Evolutionary conservation across 1,140 invertebrate genomes (phyloP), one percentile per base, ranked within the genome.

Genomic region (Achroia grisella): DNA sequence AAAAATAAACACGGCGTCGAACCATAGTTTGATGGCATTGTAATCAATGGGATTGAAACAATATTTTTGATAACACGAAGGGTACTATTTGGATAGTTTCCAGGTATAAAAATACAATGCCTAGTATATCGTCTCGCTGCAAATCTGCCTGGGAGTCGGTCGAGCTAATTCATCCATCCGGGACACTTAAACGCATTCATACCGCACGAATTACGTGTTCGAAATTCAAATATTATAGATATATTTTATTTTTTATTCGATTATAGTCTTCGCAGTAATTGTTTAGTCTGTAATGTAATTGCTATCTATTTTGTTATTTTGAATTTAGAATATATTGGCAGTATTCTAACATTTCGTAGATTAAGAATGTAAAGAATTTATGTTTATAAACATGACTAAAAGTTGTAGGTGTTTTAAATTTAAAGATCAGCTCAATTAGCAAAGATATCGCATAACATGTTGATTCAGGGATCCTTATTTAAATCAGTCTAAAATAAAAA

Each of bases 61-160:
- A 54, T 55, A 60, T 54, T 50, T 59, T 57, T 65, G 63, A 71
- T 71, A 74, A 64, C 48, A 15, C 14, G 17, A 48, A 36, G 56
- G 68, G 66, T 68, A 73, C 62, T 75, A 75, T 71, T 79, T 79
- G 75, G 75, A 79, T 50, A 33, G 48, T 33, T 60, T 72, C 75
- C 75, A 79, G 73, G 68, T 76, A 67, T 67, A 71, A 75, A 79
- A 79, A 79, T 79, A 76, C 69, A 68, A 64, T 70, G 62, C 66
- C 51, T 63, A 58, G 54, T 52, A 30, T 35, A 50, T 56, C 56
- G 71, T 73, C 65, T 65, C 62, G 61, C 35, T 62, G 65, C 60
- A 62, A 56, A 64, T 70, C 63, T 75, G 71, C 56, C 70, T 69
- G 68, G 65, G 71, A 59, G 44, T 37, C 42, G 42, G 29, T 6